A percentile compares a stretch with the other conserved stretches of the same genome.
Evolutionary conservation across 2,113 vertebrate species (phyloP).

Genomic region (Alosa alosa): DNA sequence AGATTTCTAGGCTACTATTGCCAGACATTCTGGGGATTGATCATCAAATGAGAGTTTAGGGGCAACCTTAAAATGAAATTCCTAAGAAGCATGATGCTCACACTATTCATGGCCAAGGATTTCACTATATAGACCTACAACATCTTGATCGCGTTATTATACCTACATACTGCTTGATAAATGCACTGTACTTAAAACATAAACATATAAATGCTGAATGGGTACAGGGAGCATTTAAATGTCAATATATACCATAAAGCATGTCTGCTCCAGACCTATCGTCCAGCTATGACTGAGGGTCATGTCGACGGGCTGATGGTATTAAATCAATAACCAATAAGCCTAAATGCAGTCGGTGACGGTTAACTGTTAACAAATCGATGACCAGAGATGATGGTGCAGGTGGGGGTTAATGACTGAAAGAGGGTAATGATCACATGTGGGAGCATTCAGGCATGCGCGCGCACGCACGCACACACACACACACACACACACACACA

Average conservation of each 20-base stretch:
- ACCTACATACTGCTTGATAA: no score
- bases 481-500: background rate
- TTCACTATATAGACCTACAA: background rate
- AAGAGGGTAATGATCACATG: background rate
- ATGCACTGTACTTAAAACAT: no score
- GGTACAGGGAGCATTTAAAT: background rate
- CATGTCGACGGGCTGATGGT: background rate
- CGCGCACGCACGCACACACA: background rate
- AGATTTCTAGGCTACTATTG: background rate
- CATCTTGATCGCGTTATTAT: background rate
- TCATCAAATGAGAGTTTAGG: no score
- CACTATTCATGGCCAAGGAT: background rate
- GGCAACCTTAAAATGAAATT: background rate
- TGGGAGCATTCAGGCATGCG: background rate
- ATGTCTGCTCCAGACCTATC: background rate
- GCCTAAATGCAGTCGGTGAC: background rate
- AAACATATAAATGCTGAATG: background rate
- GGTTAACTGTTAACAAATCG: background rate
- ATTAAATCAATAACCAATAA: slow-evolving; percentile 4
- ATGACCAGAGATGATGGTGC: background rate
- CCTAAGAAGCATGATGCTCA: background rate
- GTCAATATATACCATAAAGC: background rate
- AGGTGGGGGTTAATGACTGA: background rate
- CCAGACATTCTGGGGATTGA: background rate
- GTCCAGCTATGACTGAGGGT: background rate